Base-by-base conservation (phyloP, 2,888 invertebrate species). In the Andrena bicolor region DNA sequence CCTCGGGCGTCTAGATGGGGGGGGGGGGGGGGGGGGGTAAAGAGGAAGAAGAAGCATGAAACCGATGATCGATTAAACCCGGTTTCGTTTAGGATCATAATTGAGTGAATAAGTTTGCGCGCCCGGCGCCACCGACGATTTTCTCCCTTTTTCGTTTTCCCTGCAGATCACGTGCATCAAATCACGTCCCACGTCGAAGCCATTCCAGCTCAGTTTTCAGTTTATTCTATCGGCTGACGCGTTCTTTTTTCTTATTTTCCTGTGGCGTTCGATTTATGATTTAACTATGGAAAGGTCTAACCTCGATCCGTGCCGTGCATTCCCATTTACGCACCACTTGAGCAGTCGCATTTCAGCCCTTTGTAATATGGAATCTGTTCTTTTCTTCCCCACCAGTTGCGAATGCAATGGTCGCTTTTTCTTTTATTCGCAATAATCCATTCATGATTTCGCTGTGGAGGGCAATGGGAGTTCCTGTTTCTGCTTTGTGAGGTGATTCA, bases 61-160 rank as follows among this genome's bases (percentile, higher is more conserved):
- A 68, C 49, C 66, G 66, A 68, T 56, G 74, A 83, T 84, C 83
- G 76, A 85, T 76, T 74, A 82, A 71, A 32, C 32, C 48, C 32
- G 66, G 66, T 32, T 65, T 81, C 81, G 61, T 78, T 78, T 76
- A 63, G 76, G 69, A 73, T 85, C 75, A 84, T 81, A 85, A 85
- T 71, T 64, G 51, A 61, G 60, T 32, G 69, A 82, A 69, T 49
- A 70, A 77, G 64, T 66, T 65, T 26, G 4, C 51, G 30, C 23
- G 13, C 5, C 41, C 53, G 63, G 32, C n/a, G n/a, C 26, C 35
- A 6, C 4, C 32, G 26, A 10, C 16, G 30, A 8, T 35, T 7
- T 30, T 6, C 32, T 49, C 28, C 13, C 7, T 71, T 71, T 76
- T n/a, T 48, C 48, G 32, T 56, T 80, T 56, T 49, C 32, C 2